These are phyloP conservation scores for Mustelus asterias DNA, from an alignment of 2,113 vertebrate genomes.

Conservation along the genomic window DNA sequence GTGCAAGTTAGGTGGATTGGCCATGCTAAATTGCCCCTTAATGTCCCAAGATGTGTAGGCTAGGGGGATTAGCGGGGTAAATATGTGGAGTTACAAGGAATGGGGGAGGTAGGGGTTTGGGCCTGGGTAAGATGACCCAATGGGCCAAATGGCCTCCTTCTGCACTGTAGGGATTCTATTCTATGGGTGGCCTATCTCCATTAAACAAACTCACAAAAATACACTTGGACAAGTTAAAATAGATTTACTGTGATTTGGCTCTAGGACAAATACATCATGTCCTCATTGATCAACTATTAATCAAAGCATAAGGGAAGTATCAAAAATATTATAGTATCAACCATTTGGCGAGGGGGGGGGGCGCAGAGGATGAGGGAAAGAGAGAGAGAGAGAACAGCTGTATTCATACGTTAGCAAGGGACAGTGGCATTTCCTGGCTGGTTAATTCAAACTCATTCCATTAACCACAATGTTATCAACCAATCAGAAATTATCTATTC, in stretches of 20 bases:
- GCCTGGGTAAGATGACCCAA: too few relatives aligned
- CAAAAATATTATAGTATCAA: neutral
- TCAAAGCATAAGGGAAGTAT: neutral
- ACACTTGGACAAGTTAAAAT: neutral
- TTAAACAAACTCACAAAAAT: neutral
- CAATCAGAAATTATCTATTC: neutral
- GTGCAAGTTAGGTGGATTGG: too few relatives aligned
- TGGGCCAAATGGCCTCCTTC: too few relatives aligned
- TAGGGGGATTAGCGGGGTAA: too few relatives aligned
- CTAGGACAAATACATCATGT: neutral
- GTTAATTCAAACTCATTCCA: neutral
- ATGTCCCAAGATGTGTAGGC: too few relatives aligned
- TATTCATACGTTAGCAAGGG: neutral
- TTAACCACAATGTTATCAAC: neutral
- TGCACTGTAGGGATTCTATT: too few relatives aligned
- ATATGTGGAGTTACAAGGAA: too few relatives aligned
- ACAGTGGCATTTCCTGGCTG: neutral
- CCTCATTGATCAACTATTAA: neutral
- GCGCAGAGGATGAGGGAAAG: neutral
- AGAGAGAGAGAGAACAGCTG: neutral
- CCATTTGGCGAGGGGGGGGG: neutral
- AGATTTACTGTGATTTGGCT: neutral
- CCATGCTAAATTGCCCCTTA: too few relatives aligned
- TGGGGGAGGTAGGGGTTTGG: too few relatives aligned
- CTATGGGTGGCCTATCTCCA: neutral